Evolutionary conservation across 2,113 vertebrate genomes (phyloP).

Genomic region (Vombatus ursinus): DNA sequence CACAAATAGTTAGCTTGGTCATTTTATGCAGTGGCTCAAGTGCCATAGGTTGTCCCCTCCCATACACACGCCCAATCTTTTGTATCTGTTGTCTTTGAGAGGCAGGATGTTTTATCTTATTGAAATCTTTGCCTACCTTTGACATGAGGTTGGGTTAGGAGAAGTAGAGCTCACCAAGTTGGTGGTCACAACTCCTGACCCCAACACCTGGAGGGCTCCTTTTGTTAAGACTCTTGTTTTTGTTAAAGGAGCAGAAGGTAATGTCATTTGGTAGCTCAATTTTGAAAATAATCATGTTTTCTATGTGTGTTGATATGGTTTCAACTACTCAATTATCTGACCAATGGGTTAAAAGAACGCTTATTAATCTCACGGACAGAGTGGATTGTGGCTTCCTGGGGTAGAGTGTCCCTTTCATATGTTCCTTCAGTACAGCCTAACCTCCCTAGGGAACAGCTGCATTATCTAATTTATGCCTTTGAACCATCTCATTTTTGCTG

Average conservation of each 20-base stretch:
- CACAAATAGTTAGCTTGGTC: neutral
- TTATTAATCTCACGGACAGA: constrained; percentile 32
- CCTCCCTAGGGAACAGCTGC: constrained; percentile 54
- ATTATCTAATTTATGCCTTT: constrained; percentile 72
- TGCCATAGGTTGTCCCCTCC: neutral
- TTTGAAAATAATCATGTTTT: constrained; percentile 43
- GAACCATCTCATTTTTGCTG: constrained; percentile 67
- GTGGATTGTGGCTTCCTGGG: neutral
- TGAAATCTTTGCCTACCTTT: neutral
- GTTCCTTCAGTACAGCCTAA: constrained; percentile 12
- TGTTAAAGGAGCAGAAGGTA: neutral
- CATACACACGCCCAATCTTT: neutral
- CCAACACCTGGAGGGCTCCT: neutral
- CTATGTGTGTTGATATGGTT: constrained; percentile 46
- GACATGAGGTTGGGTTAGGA: neutral
- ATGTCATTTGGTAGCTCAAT: neutral
- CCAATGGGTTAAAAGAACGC: neutral
- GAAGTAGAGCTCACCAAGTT: rapidly evolving
- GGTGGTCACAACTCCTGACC: neutral
- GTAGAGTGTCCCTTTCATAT: neutral
- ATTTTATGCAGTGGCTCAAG: neutral
- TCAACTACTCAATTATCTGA: neutral
- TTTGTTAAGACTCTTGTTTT: neutral
- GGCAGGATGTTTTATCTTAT: neutral
- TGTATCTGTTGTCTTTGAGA: neutral